phyloP scores from a whole-genome alignment of 1,140 invertebrate species.

The Ladona fulva region DNA sequence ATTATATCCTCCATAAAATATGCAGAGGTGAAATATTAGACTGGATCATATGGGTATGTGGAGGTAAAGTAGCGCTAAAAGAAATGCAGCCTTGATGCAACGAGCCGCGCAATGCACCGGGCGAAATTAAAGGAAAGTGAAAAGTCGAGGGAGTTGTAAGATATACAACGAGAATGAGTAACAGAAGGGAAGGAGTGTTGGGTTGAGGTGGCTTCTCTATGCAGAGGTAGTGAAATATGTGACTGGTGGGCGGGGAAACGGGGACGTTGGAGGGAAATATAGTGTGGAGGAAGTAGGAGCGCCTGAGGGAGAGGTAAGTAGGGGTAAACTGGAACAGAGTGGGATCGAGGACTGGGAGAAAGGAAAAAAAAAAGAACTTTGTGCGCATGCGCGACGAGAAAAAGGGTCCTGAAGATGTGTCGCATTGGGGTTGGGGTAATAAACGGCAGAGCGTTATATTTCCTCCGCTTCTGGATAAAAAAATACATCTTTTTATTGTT shows the following conservation, averaged over 20 bases:
- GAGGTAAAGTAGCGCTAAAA: too few relatives aligned
- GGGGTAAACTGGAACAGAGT: not conserved
- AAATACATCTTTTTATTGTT: too few relatives aligned
- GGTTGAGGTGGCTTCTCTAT: not conserved
- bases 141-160: not conserved
- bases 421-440: not conserved
- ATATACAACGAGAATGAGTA: not conserved
- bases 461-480: too few relatives aligned
- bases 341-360: not conserved
- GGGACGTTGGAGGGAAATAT: not conserved
- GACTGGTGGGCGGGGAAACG: not conserved
- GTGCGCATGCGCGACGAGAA: constrained; percentile 28
- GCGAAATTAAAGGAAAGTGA: not conserved
- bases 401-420: not conserved
- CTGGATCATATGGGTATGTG: too few relatives aligned
- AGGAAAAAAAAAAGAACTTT: not conserved
- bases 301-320: not conserved
- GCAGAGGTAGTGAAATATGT: not conserved
- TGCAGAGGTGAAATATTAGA: too few relatives aligned
- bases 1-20: too few relatives aligned
- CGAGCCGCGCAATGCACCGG: too few relatives aligned
- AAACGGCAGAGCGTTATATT: not conserved
- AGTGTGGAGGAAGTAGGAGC: not conserved
- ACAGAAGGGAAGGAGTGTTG: not conserved
- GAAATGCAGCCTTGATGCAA: too few relatives aligned